Percentiles rank a stretch among this genome's conserved stretches.
Conservation (phyloP, 2,113 vertebrate genomes). For the Cavia porcellus region DNA sequence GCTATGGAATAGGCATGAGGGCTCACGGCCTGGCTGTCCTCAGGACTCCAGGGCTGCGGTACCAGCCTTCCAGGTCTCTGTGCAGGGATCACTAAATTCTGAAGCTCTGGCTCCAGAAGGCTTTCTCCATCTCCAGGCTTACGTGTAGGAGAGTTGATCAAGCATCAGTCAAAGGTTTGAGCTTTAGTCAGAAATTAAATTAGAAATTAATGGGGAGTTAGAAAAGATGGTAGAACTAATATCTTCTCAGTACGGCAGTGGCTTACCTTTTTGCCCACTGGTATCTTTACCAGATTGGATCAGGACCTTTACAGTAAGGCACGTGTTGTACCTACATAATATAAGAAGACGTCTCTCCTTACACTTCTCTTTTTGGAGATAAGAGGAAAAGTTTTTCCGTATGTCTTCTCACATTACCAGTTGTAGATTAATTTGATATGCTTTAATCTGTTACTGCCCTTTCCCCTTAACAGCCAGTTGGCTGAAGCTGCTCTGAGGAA, state of each 20-base stretch:
- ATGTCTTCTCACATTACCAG: neutral
- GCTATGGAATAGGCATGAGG: neutral
- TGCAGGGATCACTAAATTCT: neutral
- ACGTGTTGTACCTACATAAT: neutral
- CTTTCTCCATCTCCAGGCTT: neutral
- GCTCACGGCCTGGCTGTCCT: neutral
- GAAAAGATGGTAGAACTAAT: neutral
- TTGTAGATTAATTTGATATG: neutral
- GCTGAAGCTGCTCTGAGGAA: neutral
- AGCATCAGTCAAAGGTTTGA: neutral
- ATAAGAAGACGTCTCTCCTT: too few species aligned
- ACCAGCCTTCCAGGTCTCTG: accelerated
- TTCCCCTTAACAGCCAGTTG: neutral
- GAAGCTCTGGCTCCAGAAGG: neutral
- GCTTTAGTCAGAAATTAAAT: conserved; percentile 13
- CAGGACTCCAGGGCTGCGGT: too few species aligned
- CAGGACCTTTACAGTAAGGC: neutral
- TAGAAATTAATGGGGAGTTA: neutral
- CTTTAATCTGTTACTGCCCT: neutral
- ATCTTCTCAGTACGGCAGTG: neutral
- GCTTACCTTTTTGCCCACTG: neutral
- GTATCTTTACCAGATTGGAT: neutral
- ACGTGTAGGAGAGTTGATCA: neutral
- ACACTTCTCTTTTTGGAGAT: neutral
- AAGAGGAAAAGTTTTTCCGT: neutral